phyloP scores from a whole-genome alignment of 2,888 invertebrate species.

The Dexiosoma caninum region DNA sequence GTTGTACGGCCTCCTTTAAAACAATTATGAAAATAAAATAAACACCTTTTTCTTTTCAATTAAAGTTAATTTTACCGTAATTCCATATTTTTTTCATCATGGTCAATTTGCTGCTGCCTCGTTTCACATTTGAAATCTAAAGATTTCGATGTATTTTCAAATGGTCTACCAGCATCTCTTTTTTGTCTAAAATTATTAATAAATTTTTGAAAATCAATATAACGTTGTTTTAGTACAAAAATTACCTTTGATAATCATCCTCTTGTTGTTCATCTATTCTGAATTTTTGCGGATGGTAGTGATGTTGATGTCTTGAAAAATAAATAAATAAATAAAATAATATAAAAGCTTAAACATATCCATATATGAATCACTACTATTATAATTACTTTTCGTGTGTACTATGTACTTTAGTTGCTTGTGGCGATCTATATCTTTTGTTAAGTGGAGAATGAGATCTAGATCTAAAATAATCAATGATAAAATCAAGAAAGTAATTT shows the following conservation, averaged over 20 bases:
- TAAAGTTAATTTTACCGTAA: constrained; percentile 19
- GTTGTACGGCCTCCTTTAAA: constrained; percentile 48
- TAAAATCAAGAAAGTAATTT: not conserved
- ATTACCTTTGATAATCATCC: constrained; percentile 47
- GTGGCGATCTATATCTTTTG: constrained; percentile 70
- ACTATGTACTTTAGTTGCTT: constrained; percentile 65
- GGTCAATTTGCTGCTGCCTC: constrained; percentile 28
- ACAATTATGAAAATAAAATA: not conserved
- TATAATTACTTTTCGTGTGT: constrained; percentile 66
- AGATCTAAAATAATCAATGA: constrained; percentile 63
- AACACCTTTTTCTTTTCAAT: not conserved
- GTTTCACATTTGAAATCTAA: constrained; percentile 49
- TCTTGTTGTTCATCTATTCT: constrained; percentile 50
- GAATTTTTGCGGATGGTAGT: constrained; percentile 45
- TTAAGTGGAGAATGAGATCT: constrained; percentile 68
- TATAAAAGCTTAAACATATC: not conserved
- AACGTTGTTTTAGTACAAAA: not conserved
- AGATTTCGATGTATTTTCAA: constrained; percentile 27
- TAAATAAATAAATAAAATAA: not conserved
- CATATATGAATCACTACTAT: not conserved
- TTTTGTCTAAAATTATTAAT: constrained; percentile 33
- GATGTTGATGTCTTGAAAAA: constrained; percentile 45
- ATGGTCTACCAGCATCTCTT: constrained; percentile 30
- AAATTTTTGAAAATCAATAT: not conserved
- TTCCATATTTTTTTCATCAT: constrained; percentile 46